Base-by-base conservation (phyloP, 2,888 invertebrate genomes). In the Dorcus parallelipipedus region DNA sequence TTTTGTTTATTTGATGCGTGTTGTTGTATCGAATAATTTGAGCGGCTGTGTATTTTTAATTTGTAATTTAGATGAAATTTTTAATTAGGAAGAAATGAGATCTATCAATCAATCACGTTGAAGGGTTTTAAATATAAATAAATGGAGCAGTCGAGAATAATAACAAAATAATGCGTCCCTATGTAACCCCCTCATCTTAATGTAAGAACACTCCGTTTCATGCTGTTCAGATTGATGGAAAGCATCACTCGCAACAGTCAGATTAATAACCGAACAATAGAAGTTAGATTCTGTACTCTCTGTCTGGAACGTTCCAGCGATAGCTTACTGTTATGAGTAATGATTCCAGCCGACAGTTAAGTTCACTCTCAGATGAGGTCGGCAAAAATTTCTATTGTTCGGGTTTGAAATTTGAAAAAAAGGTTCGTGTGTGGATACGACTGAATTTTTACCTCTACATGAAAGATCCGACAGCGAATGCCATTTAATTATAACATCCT, bases 201-300 rank as follows among this genome's bases (percentile, higher is more conserved):
- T 71, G 69, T 65, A 71, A 71, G 69, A 71, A 70, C 70, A 70
- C 71, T 71, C 66, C 64, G 69, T 61, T 68, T 61, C 70, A 68
- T 69, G 70, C 69, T 69, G 73, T 71, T 71, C 68, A 70, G 71
- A 71, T 71, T 71, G 72, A 73, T 72, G 69, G 68, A 71, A 68
- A 70, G 65, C 67, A 54, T 67, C 65, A 67, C 63, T 68, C 64
- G 62, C 68, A 66, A 64, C 67, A 69, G 64, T 64, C 71, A 74
- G 75, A 76, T 76, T 76, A 74, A 76, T 75, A 76, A 75, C 71
- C 70, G 72, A 72, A 76, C 75, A 76, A 76, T 75, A 70, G 72
- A 71, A 72, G 72, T 71, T 73, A 70, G 71, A 72, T 73, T 70
- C 69, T 71, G 60, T 65, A 64, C 66, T 70, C 71, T 70, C 67